These are phyloP conservation scores for Trinectes maculatus DNA, from an alignment of 2,113 vertebrate genomes.

Conservation along the genomic window DNA sequence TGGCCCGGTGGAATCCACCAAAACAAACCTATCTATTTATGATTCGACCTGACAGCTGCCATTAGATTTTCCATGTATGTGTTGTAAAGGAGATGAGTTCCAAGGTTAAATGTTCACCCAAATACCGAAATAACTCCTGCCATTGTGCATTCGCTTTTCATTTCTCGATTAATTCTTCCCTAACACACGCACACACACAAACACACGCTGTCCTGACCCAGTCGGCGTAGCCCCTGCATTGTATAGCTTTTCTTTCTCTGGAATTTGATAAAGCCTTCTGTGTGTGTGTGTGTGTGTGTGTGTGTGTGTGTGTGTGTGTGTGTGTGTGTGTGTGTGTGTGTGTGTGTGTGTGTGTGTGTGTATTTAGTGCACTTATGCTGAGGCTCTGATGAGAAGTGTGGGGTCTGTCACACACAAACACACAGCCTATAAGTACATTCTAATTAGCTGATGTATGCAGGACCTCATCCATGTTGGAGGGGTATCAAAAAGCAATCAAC, in stretches of 20 bases:
- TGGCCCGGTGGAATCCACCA: slow-evolving; percentile 13
- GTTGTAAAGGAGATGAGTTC: slow-evolving; percentile 15
- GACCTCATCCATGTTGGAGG: slow-evolving; percentile 84
- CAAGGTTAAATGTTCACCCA: slow-evolving; percentile 2
- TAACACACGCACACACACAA: slow-evolving; percentile 7
- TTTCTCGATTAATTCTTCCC: slow-evolving; percentile 43
- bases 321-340: slow-evolving; percentile 61
- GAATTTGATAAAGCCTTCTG: slow-evolving; percentile 69
- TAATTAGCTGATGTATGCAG: slow-evolving; percentile 87
- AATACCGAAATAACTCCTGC: slow-evolving; percentile 19
- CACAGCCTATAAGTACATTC: slow-evolving; percentile 72
- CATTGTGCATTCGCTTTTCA: slow-evolving; percentile 16
- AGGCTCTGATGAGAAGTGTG: slow-evolving; percentile 75
- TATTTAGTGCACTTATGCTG: slow-evolving; percentile 72
- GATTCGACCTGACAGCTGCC: slow-evolving; percentile 22
- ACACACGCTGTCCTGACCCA: slow-evolving; percentile 1
- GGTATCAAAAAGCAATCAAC: slow-evolving; percentile 89
- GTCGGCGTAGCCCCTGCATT: slow-evolving; percentile 13
- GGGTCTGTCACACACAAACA: slow-evolving; percentile 66
- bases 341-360: slow-evolving; percentile 61
- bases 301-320: slow-evolving; percentile 61
- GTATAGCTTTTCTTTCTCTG: slow-evolving; percentile 54
- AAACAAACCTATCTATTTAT: slow-evolving; percentile 27
- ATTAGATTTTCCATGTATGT: slow-evolving; percentile 21
- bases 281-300: slow-evolving; percentile 62